Percentiles rank a stretch among this genome's conserved stretches.
Evolutionary conservation across 2,888 invertebrate genomes (phyloP).

Genomic region (Gortyna flavago): DNA sequence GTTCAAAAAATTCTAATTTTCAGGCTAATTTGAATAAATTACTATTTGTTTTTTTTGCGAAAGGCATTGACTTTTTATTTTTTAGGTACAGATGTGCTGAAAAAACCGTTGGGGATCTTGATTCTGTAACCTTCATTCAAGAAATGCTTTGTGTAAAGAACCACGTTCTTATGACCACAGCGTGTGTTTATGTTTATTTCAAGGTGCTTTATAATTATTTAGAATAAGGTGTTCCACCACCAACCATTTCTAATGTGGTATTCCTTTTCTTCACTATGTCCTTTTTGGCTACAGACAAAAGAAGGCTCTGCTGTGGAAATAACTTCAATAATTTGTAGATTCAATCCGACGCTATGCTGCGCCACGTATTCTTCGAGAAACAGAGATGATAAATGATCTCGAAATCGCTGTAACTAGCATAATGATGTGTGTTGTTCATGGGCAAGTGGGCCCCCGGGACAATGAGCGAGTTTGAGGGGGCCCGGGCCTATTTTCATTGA

Average conservation of each 20-base stretch:
- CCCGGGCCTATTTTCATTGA: slow-evolving; percentile 21
- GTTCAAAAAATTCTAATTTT: background rate
- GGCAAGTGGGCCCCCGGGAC: slow-evolving; percentile 26
- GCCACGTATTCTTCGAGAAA: background rate
- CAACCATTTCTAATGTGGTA: background rate
- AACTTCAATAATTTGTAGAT: background rate
- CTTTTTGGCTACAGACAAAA: background rate
- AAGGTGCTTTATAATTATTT: background rate
- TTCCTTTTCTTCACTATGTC: background rate
- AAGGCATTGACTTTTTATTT: too few species aligned
- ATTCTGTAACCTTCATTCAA: background rate
- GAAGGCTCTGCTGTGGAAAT: background rate
- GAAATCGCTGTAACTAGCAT: background rate
- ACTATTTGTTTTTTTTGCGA: background rate
- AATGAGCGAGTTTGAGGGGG: slow-evolving; percentile 8
- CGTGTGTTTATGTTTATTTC: background rate
- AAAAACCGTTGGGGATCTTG: background rate
- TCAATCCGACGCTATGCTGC: background rate
- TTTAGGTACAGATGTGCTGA: background rate
- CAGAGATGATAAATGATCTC: background rate
- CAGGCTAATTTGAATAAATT: background rate
- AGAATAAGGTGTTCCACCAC: background rate
- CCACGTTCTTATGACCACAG: background rate
- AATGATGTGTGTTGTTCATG: background rate
- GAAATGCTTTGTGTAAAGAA: background rate